phyloP scores from a whole-genome alignment of 2,113 vertebrate genomes.

The Plectropomus leopardus region DNA sequence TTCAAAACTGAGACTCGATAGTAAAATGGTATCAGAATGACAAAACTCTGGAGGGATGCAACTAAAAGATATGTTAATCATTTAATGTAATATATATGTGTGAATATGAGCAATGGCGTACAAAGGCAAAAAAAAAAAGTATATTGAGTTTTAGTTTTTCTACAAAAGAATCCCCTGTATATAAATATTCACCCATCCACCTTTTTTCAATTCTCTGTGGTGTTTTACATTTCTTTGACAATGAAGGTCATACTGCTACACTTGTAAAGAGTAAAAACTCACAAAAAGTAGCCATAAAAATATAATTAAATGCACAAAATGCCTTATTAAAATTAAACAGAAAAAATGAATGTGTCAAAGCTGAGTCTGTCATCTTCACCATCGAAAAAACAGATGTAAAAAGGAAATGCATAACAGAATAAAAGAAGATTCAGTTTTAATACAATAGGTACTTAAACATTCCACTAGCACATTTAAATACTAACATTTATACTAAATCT shows the following conservation, averaged over 20 bases:
- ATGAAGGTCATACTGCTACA: neutral
- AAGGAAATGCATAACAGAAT: no score
- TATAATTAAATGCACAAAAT: no score
- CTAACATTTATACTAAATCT: neutral
- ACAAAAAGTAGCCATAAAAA: neutral
- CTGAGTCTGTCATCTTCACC: no score
- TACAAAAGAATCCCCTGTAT: neutral
- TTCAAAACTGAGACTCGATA: neutral
- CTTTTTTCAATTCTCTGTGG: neutral
- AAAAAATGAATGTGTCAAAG: neutral
- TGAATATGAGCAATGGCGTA: neutral
- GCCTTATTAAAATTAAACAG: neutral
- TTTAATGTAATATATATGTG: neutral
- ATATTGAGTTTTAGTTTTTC: neutral
- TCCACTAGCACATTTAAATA: neutral
- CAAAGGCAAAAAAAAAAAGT: neutral
- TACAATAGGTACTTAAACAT: neutral
- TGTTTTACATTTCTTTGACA: neutral
- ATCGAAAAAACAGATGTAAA: no score
- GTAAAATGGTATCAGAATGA: neutral
- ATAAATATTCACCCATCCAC: conserved; percentile 1
- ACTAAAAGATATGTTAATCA: neutral
- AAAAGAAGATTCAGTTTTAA: neutral
- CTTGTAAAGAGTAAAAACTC: neutral
- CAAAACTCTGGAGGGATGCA: neutral